Base-by-base conservation (phyloP, 2,888 invertebrate genomes). In the Muschampia plurimacula region DNA sequence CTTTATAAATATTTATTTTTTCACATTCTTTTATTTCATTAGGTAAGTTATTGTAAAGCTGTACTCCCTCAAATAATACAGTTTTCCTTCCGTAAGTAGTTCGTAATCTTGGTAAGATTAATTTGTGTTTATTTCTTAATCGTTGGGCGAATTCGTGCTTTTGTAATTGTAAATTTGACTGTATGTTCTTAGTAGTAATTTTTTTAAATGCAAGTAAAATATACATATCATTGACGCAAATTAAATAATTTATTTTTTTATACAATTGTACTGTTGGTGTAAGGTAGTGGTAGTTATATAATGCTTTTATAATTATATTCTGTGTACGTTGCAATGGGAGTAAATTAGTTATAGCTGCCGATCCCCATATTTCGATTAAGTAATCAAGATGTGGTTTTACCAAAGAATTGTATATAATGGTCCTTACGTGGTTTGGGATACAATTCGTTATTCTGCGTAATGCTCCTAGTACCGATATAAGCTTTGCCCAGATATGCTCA, bases 11-110 rank as follows among this genome's bases (percentile, higher is more conserved):
- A 57, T 57, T 57, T 57, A 57, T 22, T 22, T 22, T 49, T 49
- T 49, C n/a, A n/a, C 49, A 49, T 49, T 49, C 49, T n/a, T 49
- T 49, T 49, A 49, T 49, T 49, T 49, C 49, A n/a, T 49, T 49
- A 2, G 49, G 49, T 49, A 49, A n/a, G 49, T 49, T 49, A 49
- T 49, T 49, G 49, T 49, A 49, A 49, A n/a, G 49, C 49, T 49
- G 49, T 49, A n/a, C 49, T 49, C 49, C n/a, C n/a, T n/a, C n/a
- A n/a, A n/a, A n/a, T n/a, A n/a, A n/a, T n/a, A n/a, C n/a, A n/a
- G n/a, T n/a, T n/a, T n/a, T n/a, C n/a, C n/a, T n/a, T n/a, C n/a
- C n/a, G n/a, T n/a, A n/a, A n/a, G n/a, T n/a, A n/a, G n/a, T n/a
- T n/a, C n/a, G 0, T 44, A 8, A 1, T 44, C 6, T 46, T 13